Conservation (phyloP, 2,113 vertebrate genomes). For the Alces alces region DNA sequence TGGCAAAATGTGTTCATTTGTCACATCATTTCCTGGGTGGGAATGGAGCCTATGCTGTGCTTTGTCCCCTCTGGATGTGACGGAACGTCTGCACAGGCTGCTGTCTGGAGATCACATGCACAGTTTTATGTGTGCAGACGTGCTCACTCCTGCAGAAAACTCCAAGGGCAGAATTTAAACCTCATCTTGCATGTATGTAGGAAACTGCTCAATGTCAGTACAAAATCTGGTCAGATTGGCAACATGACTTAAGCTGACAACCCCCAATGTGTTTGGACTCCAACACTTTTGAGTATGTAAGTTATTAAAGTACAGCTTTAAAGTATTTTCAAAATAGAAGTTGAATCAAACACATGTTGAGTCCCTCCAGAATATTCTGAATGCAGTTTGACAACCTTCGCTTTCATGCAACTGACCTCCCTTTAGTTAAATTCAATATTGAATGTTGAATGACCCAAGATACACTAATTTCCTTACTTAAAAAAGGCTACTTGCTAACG, state of each 20-base stretch:
- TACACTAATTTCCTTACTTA: not conserved
- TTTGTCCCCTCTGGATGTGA: not conserved
- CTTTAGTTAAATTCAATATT: slow-evolving; percentile 13
- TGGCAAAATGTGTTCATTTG: not conserved
- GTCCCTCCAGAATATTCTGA: not conserved
- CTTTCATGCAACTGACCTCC: not conserved
- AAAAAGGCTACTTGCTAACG: not conserved
- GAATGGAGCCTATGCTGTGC: rapidly evolving
- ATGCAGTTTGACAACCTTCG: not conserved
- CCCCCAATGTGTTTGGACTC: not conserved
- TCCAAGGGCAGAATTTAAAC: not conserved
- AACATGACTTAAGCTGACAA: not conserved
- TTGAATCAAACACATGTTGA: not conserved
- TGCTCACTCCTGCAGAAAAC: not conserved
- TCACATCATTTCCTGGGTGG: not conserved
- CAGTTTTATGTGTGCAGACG: not conserved
- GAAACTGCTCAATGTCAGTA: not conserved
- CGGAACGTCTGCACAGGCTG: not conserved
- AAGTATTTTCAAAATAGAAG: not conserved
- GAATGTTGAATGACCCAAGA: not conserved
- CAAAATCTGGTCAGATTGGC: not conserved
- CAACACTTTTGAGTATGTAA: not conserved
- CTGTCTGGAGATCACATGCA: not conserved
- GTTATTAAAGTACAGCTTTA: not conserved
- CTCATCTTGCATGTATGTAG: not conserved